Percentiles rank a stretch among this genome's conserved stretches.
phyloP scores from a whole-genome alignment of 2,113 vertebrate genomes.

The Formicarius rufipectus region DNA sequence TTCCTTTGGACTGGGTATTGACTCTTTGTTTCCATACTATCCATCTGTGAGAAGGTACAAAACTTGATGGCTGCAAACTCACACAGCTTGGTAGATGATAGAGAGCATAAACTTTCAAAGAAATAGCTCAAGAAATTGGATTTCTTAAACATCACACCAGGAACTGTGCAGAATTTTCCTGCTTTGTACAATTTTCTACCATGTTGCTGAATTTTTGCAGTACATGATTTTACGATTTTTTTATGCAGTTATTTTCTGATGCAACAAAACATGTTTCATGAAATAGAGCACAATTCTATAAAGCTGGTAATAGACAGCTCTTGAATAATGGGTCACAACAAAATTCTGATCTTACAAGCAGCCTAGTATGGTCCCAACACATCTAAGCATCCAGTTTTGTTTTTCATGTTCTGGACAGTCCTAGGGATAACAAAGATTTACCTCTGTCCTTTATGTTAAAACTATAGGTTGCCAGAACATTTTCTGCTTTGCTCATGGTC shows the following conservation, averaged over 20 bases:
- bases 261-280: not conserved
- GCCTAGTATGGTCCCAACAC: not conserved
- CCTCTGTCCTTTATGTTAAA: not conserved
- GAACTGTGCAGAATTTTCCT: not conserved
- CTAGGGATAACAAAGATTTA: not conserved
- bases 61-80: not conserved
- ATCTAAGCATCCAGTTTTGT: not conserved
- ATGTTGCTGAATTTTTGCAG: not conserved
- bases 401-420: not conserved
- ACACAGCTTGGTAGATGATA: not conserved
- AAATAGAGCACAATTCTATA: not conserved
- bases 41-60: not conserved
- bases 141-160: not conserved
- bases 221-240: not conserved
- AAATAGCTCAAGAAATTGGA: not conserved
- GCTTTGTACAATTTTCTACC: not conserved
- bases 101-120: not conserved
- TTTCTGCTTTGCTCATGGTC: not conserved
- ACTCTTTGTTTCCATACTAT: not conserved
- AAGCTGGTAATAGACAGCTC: not conserved
- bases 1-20: not conserved
- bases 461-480: accelerated
- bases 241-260: not conserved
- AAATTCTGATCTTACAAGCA: not conserved
- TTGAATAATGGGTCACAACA: not conserved